Evolutionary conservation across 1,140 invertebrate genomes (phyloP).

Genomic region (Eufriesea mexicana): DNA sequence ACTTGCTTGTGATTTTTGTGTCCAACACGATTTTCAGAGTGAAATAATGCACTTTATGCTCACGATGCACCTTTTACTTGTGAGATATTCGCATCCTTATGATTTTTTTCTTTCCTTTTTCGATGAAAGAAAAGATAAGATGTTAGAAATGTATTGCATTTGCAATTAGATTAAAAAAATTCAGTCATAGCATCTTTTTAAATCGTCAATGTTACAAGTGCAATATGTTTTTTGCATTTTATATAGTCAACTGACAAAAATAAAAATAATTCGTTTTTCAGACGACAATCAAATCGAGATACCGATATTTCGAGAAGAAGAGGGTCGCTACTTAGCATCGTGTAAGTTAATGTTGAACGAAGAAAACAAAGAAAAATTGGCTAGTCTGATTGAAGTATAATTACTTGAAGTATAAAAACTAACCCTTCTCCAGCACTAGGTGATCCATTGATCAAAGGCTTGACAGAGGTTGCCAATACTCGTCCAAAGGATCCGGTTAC

Average conservation of each 20-base stretch:
- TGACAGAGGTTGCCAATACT: slow-evolving; percentile 91
- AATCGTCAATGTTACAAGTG: not conserved
- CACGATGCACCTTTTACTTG: not conserved
- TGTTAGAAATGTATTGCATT: not conserved
- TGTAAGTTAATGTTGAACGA: slow-evolving; percentile 83
- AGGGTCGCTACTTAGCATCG: slow-evolving; percentile 91
- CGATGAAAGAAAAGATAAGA: not conserved
- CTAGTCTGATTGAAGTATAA: not conserved
- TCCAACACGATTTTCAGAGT: slow-evolving; percentile 25
- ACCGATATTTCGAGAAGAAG: slow-evolving; percentile 90
- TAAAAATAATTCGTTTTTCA: slow-evolving; percentile 66
- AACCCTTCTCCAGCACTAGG: slow-evolving; percentile 87
- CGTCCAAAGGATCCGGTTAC: slow-evolving; percentile 92
- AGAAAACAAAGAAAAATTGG: fast-evolving
- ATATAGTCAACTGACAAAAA: not conserved
- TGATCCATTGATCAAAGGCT: slow-evolving; percentile 92
- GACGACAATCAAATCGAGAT: slow-evolving; percentile 86
- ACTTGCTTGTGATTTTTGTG: not conserved
- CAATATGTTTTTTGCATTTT: not conserved
- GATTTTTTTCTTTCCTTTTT: not conserved
- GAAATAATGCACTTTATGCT: not conserved
- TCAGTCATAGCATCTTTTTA: not conserved
- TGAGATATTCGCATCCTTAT: not conserved
- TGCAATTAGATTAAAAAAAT: too few relatives aligned
- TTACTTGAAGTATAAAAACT: too few relatives aligned